Evolutionary conservation across 2,113 vertebrate species (phyloP).

Genomic region (Tympanuchus pallidicinctus): DNA sequence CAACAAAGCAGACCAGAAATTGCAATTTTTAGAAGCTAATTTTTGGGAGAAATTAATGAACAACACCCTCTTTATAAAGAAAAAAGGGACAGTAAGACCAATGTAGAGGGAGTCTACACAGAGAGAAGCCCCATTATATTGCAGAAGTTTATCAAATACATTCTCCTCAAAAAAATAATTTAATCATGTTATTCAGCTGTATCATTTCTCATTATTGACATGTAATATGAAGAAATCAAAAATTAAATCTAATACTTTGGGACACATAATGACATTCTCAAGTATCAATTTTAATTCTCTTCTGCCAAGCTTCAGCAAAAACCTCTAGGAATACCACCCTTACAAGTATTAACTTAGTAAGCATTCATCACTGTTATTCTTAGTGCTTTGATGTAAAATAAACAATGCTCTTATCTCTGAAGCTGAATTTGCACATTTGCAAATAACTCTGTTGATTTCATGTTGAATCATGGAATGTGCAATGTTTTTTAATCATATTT

Average conservation of each 20-base stretch:
- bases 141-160: background rate
- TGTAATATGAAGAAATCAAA: background rate
- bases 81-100: background rate
- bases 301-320: background rate
- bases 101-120: background rate
- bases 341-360: background rate
- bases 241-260: background rate
- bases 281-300: background rate
- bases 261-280: background rate
- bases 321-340: background rate
- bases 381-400: background rate
- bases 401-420: background rate
- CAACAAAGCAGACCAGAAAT: background rate
- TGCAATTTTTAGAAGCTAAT: background rate
- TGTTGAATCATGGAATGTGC: background rate
- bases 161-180: background rate
- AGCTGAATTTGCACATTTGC: background rate
- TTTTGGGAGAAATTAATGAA: too few species aligned
- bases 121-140: background rate
- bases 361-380: background rate
- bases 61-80: background rate
- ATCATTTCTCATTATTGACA: background rate
- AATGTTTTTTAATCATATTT: background rate
- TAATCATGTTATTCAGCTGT: background rate
- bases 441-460: background rate